These are phyloP conservation scores for Drosophila nasuta DNA, from an alignment of 1,140 invertebrate genomes.

Conservation along the genomic window DNA sequence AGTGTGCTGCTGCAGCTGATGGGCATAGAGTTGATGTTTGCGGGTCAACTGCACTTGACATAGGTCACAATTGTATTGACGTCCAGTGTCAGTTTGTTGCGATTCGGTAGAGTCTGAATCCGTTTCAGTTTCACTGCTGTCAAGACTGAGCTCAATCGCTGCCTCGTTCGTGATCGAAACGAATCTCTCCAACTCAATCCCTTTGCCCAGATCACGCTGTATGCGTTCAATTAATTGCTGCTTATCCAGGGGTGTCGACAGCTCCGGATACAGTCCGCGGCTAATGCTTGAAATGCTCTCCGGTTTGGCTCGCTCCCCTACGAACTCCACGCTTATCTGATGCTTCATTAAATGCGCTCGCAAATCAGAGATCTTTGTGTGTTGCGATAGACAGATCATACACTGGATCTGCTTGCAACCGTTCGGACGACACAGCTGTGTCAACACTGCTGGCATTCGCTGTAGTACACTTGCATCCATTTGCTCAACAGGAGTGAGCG, in stretches of 20 bases:
- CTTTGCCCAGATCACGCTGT: conserved; percentile 51
- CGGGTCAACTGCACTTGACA: conserved; percentile 84
- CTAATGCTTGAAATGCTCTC: conserved; percentile 35
- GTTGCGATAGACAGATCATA: conserved; percentile 76
- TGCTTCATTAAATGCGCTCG: conserved; percentile 59
- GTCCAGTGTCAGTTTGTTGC: neutral
- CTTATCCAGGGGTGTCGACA: conserved; percentile 18
- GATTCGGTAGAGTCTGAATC: conserved; percentile 53
- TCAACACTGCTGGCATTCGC: conserved; percentile 6
- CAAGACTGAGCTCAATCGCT: conserved; percentile 68
- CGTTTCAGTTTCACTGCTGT: conserved; percentile 75
- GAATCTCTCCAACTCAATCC: conserved; percentile 65
- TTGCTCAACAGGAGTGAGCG: neutral
- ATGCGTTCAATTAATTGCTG: conserved; percentile 56
- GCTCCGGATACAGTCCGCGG: conserved; percentile 64
- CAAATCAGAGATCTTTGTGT: conserved; percentile 70
- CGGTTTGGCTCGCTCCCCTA: conserved; percentile 10
- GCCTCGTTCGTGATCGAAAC: conserved; percentile 75
- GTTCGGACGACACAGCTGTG: conserved; percentile 59
- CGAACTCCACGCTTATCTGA: conserved; percentile 44
- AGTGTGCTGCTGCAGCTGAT: conserved; percentile 63
- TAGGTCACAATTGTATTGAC: conserved; percentile 77
- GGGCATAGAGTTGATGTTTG: conserved; percentile 69
- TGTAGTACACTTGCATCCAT: conserved; percentile 5
- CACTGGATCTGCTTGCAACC: conserved; percentile 76